These are phyloP conservation scores for Diacarnus erythraeanus DNA, from an alignment of 37 sponge, comb jelly and placozoan genomes.

Conservation along the genomic window DNA sequence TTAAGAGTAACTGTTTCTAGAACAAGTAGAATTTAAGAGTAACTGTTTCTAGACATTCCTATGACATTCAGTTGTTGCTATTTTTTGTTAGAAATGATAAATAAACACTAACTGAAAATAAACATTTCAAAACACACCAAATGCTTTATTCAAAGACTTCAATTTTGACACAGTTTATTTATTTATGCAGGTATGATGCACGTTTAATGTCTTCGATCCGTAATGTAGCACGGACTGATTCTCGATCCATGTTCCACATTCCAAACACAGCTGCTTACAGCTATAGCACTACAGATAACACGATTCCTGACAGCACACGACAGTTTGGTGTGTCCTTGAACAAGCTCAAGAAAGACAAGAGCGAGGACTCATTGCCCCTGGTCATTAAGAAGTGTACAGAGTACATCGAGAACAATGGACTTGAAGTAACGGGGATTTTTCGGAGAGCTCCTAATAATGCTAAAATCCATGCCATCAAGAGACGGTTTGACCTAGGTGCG, in stretches of 20 bases:
- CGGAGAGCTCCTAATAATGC: constrained; percentile 57
- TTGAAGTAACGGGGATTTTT: constrained; percentile 84
- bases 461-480: constrained; percentile 55
- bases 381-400: constrained; percentile 49
- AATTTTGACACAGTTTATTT: too few relatives aligned
- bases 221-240: constrained; percentile 11
- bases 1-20: too few relatives aligned
- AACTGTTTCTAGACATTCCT: too few relatives aligned
- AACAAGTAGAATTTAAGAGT: too few relatives aligned
- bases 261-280: background rate
- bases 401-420: constrained; percentile 37
- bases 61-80: too few relatives aligned
- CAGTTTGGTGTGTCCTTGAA: constrained; percentile 70
- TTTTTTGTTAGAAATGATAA: too few relatives aligned
- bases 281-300: too few relatives aligned
- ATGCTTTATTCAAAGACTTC: too few relatives aligned
- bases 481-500: constrained; percentile 65
- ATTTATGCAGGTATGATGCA: constrained; percentile 33
- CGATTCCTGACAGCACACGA: background rate
- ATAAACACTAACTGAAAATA: too few relatives aligned
- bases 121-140: too few relatives aligned
- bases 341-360: background rate
- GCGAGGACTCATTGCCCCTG: constrained; percentile 49
- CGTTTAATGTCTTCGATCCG: constrained; percentile 29
- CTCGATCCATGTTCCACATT: constrained; percentile 28